Percentiles rank a stretch among this genome's conserved stretches.
Conservation (phyloP, 2,888 invertebrate species). For the Leistus spinibarbis region DNA sequence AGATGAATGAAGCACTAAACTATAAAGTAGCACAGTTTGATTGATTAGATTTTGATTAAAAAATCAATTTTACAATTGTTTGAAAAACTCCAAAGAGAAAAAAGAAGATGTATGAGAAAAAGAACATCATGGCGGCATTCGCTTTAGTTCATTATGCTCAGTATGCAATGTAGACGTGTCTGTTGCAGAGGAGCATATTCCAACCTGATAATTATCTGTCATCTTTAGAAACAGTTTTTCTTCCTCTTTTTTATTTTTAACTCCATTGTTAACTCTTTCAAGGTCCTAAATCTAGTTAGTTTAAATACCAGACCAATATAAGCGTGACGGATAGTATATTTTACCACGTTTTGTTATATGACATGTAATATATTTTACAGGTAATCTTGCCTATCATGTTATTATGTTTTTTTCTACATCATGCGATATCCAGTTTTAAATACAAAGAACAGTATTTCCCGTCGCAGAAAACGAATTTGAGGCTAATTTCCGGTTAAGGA, state of each 20-base stretch:
- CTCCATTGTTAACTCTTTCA: conserved; percentile 8
- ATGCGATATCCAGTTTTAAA: neutral
- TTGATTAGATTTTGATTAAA: neutral
- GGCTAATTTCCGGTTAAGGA: neutral
- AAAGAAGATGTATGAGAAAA: neutral
- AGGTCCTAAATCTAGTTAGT: conserved; percentile 1
- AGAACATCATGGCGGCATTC: neutral
- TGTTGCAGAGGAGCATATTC: neutral
- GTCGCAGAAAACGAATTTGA: neutral
- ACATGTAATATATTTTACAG: neutral
- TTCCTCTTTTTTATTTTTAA: neutral
- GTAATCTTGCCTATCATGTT: neutral
- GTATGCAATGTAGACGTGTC: neutral
- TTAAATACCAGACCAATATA: conserved; percentile 1
- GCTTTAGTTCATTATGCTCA: neutral
- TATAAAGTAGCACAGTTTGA: too few relatives aligned
- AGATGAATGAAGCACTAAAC: neutral
- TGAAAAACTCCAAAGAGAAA: neutral
- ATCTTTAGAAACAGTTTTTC: neutral
- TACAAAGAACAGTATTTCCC: neutral
- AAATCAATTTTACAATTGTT: neutral
- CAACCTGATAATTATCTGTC: conserved; percentile 5
- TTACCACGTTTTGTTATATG: neutral
- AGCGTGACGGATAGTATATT: conserved; percentile 1
- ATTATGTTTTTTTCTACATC: neutral